These are phyloP conservation scores for Spodoptera exigua DNA, from an alignment of 2,888 invertebrate genomes.

Conservation along the genomic window DNA sequence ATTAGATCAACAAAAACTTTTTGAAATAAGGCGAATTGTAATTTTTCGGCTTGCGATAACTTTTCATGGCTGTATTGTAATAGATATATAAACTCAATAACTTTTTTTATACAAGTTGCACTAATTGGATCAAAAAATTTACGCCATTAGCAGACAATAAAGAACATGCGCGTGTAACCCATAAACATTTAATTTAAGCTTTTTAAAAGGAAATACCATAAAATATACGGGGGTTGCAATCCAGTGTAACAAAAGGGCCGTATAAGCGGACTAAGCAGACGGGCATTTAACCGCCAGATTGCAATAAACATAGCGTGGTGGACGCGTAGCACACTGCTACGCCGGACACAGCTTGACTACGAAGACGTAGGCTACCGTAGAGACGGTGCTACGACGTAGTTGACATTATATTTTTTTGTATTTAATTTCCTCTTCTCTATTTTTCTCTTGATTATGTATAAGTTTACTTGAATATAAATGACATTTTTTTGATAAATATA, in stretches of 20 bases:
- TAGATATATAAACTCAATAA: background rate
- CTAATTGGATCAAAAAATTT: slow-evolving; percentile 9
- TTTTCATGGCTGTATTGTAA: no score
- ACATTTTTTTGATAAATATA: no score
- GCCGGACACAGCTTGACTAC: slow-evolving; percentile 83
- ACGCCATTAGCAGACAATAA: slow-evolving; percentile 28
- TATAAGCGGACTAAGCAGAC: slow-evolving; percentile 82
- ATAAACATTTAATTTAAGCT: slow-evolving; percentile 47
- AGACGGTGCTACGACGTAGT: slow-evolving; percentile 50
- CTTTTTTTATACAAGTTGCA: slow-evolving; percentile 6
- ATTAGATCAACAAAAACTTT: no score
- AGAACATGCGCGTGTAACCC: slow-evolving; percentile 15
- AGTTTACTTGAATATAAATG: no score
- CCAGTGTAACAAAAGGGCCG: slow-evolving; percentile 76
- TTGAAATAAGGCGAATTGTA: no score
- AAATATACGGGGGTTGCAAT: slow-evolving; percentile 67
- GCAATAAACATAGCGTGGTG: slow-evolving; percentile 86
- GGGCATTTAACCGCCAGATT: slow-evolving; percentile 86
- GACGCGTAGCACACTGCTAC: slow-evolving; percentile 79
- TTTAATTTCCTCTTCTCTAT: no score
- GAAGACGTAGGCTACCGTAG: slow-evolving; percentile 64
- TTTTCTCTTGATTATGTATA: no score
- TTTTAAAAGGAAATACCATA: slow-evolving; percentile 60
- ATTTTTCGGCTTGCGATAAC: no score
- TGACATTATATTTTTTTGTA: background rate